Evolutionary conservation across 2,888 invertebrate species (phyloP).

Genomic region (Dolichomitus sp.): DNA sequence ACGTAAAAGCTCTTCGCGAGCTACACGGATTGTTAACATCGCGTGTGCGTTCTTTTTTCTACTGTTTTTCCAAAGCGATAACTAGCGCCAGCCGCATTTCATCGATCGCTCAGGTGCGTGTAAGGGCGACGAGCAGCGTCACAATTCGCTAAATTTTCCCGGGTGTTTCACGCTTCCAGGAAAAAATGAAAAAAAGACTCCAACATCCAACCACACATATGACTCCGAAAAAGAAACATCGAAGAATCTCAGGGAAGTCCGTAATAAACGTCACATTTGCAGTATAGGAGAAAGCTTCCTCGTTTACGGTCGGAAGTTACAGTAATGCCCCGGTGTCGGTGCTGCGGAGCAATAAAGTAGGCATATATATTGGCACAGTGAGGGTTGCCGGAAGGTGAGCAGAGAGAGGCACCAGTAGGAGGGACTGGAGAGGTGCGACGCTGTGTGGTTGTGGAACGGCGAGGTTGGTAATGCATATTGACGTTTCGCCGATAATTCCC

Average conservation of each 20-base stretch:
- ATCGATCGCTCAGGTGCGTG: constrained; percentile 42
- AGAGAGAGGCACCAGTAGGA: constrained; percentile 14
- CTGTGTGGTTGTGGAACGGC: constrained; percentile 61
- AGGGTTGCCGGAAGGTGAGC: constrained; percentile 37
- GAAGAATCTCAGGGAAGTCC: not conserved
- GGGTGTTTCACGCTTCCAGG: not conserved
- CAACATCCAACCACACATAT: not conserved
- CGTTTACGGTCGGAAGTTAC: constrained; percentile 29
- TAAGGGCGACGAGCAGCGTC: constrained; percentile 5
- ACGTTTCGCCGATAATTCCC: constrained; percentile 84
- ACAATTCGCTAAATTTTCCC: constrained; percentile 3
- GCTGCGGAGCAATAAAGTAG: constrained; percentile 46
- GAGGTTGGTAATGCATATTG: constrained; percentile 80
- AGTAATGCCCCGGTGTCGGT: constrained; percentile 14
- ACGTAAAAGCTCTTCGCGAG: constrained; percentile 53
- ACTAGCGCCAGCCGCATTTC: constrained; percentile 50
- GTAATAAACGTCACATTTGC: constrained; percentile 21
- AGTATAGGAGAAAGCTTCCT: constrained; percentile 7
- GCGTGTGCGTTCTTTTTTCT: constrained; percentile 39
- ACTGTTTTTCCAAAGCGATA: constrained; percentile 49
- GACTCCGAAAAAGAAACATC: not conserved
- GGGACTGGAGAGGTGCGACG: constrained; percentile 59
- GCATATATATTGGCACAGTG: constrained; percentile 13
- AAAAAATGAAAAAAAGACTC: not conserved
- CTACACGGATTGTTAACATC: constrained; percentile 58